Conservation (phyloP, 2,797 vertebrate genomes). For the Adrianichthys oophorus region DNA sequence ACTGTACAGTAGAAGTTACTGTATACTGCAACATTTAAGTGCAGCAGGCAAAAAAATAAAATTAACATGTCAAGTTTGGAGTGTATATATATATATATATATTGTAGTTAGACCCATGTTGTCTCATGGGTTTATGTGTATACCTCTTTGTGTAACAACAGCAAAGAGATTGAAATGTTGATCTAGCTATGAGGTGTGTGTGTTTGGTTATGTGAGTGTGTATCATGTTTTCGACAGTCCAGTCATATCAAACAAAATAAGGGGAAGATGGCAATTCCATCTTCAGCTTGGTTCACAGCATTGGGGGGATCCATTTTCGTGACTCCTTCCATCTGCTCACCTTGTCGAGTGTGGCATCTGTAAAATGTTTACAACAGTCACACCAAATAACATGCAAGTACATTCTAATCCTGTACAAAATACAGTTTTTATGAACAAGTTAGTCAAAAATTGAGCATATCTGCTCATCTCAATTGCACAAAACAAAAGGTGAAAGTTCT, state of each 20-base stretch:
- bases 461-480: too few species aligned
- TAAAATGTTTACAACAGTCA: constrained; percentile 1
- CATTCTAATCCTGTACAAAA: too few species aligned
- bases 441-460: too few species aligned
- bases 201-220: constrained; percentile 37
- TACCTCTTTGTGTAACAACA: constrained; percentile 36
- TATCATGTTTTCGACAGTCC: constrained; percentile 79
- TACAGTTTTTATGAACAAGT: too few species aligned
- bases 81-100: constrained; percentile 65
- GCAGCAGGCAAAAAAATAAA: constrained; percentile 57
- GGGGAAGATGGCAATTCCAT: constrained; percentile 62
- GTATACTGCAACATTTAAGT: constrained; percentile 69
- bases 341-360: constrained; percentile 46
- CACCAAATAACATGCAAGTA: not conserved
- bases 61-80: constrained; percentile 69
- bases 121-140: constrained; percentile 38
- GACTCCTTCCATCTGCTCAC: constrained; percentile 49
- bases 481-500: too few species aligned
- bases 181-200: constrained; percentile 50
- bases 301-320: constrained; percentile 50
- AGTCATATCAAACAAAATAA: constrained; percentile 79
- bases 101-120: constrained; percentile 57
- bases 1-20: constrained; percentile 79
- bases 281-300: constrained; percentile 78
- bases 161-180: constrained; percentile 52